A percentile compares a stretch with the other conserved stretches of the same genome.
Evolutionary conservation across 1,140 invertebrate genomes (phyloP).

Genomic region (Ceratina australensis): DNA sequence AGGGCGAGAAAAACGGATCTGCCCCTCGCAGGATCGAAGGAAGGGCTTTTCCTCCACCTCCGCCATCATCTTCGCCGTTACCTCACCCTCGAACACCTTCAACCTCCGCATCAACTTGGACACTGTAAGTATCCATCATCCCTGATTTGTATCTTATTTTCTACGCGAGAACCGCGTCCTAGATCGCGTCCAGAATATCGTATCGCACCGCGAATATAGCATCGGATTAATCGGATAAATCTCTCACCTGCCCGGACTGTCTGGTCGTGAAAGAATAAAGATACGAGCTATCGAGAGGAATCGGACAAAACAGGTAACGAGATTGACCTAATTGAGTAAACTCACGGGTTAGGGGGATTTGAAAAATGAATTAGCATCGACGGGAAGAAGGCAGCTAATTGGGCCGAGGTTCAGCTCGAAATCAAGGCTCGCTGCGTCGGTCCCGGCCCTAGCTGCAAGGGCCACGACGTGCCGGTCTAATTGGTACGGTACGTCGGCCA

Average conservation of each 20-base stretch:
- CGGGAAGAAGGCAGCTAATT: slow-evolving; percentile 19
- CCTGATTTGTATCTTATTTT: not conserved
- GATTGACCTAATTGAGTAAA: slow-evolving; percentile 9
- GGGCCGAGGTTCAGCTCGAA: slow-evolving; percentile 1
- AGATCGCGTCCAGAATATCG: too few relatives aligned
- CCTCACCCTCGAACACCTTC: slow-evolving; percentile 43
- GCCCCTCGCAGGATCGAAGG: slow-evolving; percentile 65
- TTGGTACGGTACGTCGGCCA: slow-evolving; percentile 12
- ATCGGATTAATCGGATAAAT: too few relatives aligned
- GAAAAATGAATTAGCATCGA: slow-evolving; percentile 23
- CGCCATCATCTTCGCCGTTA: slow-evolving; percentile 57
- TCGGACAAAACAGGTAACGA: not conserved
- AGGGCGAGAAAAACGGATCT: slow-evolving; percentile 60
- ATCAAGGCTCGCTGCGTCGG: slow-evolving; percentile 14
- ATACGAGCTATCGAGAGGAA: not conserved
- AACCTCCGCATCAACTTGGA: slow-evolving; percentile 55
- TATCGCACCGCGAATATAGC: too few relatives aligned
- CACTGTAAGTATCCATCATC: slow-evolving; percentile 59
- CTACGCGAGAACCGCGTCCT: too few relatives aligned
- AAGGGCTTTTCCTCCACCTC: slow-evolving; percentile 63
- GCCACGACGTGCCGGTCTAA: slow-evolving; percentile 10
- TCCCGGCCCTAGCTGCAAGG: too few relatives aligned
- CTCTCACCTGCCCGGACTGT: too few relatives aligned
- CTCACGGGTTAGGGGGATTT: not conserved
- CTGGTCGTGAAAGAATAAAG: not conserved